Conservation (phyloP, 2,888 invertebrate genomes). For the Bedellia somnulentella region DNA sequence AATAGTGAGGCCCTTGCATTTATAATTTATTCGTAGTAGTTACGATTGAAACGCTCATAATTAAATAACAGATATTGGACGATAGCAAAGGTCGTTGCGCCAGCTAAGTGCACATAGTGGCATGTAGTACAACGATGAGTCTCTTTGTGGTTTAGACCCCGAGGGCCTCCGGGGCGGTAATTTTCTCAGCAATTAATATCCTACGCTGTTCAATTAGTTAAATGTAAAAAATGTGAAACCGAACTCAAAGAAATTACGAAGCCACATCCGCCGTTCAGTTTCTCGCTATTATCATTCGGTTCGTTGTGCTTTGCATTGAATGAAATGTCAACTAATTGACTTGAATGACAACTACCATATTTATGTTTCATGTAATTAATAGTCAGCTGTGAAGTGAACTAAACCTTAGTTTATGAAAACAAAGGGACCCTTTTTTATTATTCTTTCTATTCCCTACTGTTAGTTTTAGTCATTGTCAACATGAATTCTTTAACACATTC, state of each 20-base stretch:
- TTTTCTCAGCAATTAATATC: slow-evolving; percentile 54
- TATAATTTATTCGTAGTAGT: too few relatives aligned
- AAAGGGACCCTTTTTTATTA: too few relatives aligned
- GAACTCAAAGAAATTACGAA: slow-evolving; percentile 33
- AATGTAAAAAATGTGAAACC: slow-evolving; percentile 43
- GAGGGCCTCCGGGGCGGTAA: slow-evolving; percentile 28
- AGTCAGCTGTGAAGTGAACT: neutral
- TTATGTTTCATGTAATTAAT: neutral
- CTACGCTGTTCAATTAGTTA: slow-evolving; percentile 41
- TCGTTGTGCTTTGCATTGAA: slow-evolving; percentile 17
- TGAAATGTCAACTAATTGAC: slow-evolving; percentile 19
- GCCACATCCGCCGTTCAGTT: slow-evolving; percentile 26
- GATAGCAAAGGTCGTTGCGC: slow-evolving; percentile 20
- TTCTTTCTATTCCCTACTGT: too few relatives aligned
- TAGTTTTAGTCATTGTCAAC: too few relatives aligned
- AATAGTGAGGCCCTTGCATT: too few relatives aligned
- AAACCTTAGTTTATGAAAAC: neutral
- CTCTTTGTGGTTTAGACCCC: slow-evolving; percentile 45
- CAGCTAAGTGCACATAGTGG: slow-evolving; percentile 12
- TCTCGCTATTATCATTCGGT: slow-evolving; percentile 18
- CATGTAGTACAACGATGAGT: too few relatives aligned
- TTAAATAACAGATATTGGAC: too few relatives aligned
- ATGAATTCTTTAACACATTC: too few relatives aligned
- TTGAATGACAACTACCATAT: neutral
- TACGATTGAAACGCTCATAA: too few relatives aligned